These are phyloP conservation scores for Sander lucioperca DNA, from an alignment of 2,113 vertebrate genomes.

Conservation along the genomic window DNA sequence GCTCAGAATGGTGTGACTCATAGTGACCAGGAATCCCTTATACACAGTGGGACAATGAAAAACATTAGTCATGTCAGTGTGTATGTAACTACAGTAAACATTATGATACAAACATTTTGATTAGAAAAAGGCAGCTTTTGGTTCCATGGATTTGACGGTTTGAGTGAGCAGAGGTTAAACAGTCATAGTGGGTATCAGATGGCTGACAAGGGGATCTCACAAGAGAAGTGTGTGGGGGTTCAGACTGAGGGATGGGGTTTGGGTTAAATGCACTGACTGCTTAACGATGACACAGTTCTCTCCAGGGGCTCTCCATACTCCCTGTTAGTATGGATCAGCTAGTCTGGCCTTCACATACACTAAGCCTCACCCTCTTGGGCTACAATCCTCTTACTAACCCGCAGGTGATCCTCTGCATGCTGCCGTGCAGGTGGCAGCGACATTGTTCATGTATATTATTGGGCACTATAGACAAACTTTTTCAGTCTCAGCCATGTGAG, in stretches of 20 bases:
- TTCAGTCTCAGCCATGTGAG: slow-evolving; percentile 28
- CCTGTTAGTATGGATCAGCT: slow-evolving; percentile 51
- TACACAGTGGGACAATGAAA: neutral
- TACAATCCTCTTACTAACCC: slow-evolving; percentile 71
- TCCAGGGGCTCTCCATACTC: neutral
- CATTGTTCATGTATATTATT: slow-evolving; percentile 41
- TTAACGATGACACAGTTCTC: slow-evolving; percentile 34
- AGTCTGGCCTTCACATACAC: slow-evolving; percentile 45
- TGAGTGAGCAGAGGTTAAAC: neutral
- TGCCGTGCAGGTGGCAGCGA: slow-evolving; percentile 60
- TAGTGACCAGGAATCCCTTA: neutral
- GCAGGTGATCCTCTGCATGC: slow-evolving; percentile 30
- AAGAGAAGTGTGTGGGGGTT: neutral
- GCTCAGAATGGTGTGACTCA: slow-evolving; percentile 1
- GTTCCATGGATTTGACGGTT: neutral
- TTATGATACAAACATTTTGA: neutral
- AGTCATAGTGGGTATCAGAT: neutral
- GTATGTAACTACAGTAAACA: slow-evolving; percentile 12
- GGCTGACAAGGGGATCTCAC: neutral
- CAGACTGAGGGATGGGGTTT: slow-evolving; percentile 22
- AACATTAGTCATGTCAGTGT: slow-evolving; percentile 10
- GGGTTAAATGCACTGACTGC: slow-evolving; percentile 26
- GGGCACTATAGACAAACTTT: slow-evolving; percentile 24
- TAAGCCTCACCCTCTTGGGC: slow-evolving; percentile 27
- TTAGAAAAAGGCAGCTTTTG: neutral